Conservation (phyloP, 2,888 invertebrate genomes). For the Diachrysia chrysitis region DNA sequence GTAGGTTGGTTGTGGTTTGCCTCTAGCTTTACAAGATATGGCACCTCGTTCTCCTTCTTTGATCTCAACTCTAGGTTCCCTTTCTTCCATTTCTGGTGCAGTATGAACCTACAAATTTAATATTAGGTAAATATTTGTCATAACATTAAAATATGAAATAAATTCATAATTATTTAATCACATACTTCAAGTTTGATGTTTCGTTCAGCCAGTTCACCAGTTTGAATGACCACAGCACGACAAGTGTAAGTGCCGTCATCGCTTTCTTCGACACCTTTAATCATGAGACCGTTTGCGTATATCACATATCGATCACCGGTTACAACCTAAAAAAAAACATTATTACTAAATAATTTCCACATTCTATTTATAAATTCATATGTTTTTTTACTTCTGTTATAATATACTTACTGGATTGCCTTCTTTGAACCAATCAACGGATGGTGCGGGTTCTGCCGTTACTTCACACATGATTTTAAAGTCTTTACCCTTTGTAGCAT, state of each 20-base stretch:
- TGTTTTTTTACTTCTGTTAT: background rate
- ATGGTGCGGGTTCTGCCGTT: conserved; percentile 94
- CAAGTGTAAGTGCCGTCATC: conserved; percentile 97
- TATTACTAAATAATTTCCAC: conserved; percentile 1
- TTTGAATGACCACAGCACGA: conserved; percentile 94
- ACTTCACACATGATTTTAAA: conserved; percentile 95
- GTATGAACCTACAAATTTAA: conserved; percentile 90
- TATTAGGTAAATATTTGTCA: background rate
- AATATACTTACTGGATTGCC: conserved; percentile 89
- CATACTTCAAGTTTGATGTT: conserved; percentile 94
- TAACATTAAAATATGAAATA: background rate
- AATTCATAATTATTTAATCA: background rate
- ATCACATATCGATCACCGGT: conserved; percentile 93
- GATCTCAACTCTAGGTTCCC: conserved; percentile 90
- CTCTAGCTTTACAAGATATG: conserved; percentile 93
- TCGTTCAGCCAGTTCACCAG: conserved; percentile 93
- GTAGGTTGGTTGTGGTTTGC: conserved; percentile 95
- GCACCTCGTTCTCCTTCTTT: conserved; percentile 94
- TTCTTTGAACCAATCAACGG: conserved; percentile 96
- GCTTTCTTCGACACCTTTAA: conserved; percentile 93
- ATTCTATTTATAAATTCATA: background rate
- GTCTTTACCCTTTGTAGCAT: conserved; percentile 93
- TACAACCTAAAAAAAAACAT: conserved; percentile 83
- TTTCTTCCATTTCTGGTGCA: conserved; percentile 92
- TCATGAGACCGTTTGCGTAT: conserved; percentile 93